phyloP scores from a whole-genome alignment of 2,113 vertebrate genomes.

The Callochromis pleurospilus region DNA sequence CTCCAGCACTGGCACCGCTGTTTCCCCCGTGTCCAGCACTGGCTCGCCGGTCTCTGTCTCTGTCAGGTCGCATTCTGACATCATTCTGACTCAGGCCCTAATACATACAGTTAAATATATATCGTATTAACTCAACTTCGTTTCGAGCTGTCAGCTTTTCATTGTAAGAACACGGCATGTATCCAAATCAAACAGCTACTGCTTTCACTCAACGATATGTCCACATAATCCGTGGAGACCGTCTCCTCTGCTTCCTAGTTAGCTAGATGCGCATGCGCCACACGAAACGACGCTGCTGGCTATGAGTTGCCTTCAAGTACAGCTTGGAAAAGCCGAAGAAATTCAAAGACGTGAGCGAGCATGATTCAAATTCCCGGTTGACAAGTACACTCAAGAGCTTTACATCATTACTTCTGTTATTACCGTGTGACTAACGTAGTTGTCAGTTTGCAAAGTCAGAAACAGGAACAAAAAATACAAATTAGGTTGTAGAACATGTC shows the following conservation, averaged over 20 bases:
- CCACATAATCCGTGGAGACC: constrained; percentile 37
- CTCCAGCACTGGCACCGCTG: constrained; percentile 15
- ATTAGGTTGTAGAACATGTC: neutral
- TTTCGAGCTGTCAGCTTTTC: neutral
- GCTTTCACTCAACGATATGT: neutral
- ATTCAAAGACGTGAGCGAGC: neutral
- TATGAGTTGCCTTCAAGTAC: constrained; percentile 11
- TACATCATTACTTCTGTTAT: neutral
- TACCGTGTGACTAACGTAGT: neutral
- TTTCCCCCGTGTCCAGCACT: constrained; percentile 8
- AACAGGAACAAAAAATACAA: neutral
- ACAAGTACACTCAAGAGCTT: neutral
- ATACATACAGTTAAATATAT: neutral
- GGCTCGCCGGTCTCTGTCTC: constrained; percentile 47
- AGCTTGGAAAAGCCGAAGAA: neutral
- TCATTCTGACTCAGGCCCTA: constrained; percentile 48
- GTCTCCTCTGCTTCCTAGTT: constrained; percentile 44
- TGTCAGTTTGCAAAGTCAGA: neutral
- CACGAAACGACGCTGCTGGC: neutral
- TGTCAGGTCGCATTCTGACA: constrained; percentile 69
- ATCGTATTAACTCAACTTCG: neutral
- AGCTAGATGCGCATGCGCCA: constrained; percentile 34
- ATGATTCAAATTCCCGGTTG: neutral
- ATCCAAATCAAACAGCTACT: neutral
- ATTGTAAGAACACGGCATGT: neutral